Evolutionary conservation across 2,888 invertebrate genomes (phyloP).

Genomic region (Chrysolina oricalcia): DNA sequence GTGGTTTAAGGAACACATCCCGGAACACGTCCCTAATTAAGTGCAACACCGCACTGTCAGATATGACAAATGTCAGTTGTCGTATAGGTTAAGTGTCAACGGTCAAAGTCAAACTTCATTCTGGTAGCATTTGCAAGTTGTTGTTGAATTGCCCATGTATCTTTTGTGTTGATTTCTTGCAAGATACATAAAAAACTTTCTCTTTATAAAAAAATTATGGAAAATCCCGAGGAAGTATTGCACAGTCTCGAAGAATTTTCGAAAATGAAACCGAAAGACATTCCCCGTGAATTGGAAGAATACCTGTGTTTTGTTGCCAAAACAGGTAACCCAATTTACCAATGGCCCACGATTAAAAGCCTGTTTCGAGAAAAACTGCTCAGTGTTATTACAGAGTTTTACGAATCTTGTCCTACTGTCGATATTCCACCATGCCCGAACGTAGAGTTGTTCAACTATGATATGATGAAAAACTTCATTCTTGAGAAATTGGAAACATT

Average conservation of each 20-base stretch:
- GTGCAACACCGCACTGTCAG: not conserved
- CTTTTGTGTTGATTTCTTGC: conserved; percentile 50
- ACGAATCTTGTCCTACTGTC: conserved; percentile 83
- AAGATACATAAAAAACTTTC: conserved; percentile 24
- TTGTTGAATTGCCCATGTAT: conserved; percentile 23
- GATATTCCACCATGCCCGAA: conserved; percentile 92
- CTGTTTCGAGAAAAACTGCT: conserved; percentile 91
- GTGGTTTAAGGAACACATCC: too few species aligned
- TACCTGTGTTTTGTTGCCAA: conserved; percentile 92
- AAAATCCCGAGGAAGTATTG: conserved; percentile 89
- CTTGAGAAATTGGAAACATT: conserved; percentile 88
- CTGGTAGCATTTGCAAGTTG: not conserved
- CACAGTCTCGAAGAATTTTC: conserved; percentile 89
- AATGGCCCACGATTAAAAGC: conserved; percentile 91
- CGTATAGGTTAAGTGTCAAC: too few species aligned
- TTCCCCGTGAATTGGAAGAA: conserved; percentile 91
- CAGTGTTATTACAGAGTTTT: conserved; percentile 90
- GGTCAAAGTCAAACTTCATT: conserved; percentile 16
- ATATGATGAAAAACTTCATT: conserved; percentile 88
- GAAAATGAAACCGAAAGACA: conserved; percentile 83
- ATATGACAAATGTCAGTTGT: conserved; percentile 24
- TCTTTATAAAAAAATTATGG: conserved; percentile 74
- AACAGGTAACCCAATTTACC: conserved; percentile 95
- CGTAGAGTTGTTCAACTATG: conserved; percentile 92
- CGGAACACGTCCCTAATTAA: too few species aligned